Conservation (phyloP, 2,888 invertebrate genomes). For the Eupithecia subumbrata region DNA sequence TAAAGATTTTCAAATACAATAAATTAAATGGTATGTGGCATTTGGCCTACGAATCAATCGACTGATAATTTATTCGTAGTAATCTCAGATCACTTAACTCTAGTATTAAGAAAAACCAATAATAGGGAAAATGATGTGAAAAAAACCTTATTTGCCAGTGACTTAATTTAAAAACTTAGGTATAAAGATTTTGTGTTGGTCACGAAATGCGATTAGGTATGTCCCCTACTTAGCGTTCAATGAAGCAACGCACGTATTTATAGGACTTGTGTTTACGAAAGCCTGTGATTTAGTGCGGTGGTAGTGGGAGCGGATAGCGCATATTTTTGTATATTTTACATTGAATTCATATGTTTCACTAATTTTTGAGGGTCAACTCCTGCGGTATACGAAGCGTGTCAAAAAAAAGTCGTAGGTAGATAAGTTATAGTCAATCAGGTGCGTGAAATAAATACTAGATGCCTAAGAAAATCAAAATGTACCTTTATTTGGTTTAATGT, state of each 20-base stretch:
- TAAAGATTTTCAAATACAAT: not conserved
- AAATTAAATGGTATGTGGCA: too few relatives aligned
- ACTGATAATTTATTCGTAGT: too few relatives aligned
- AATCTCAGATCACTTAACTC: too few relatives aligned
- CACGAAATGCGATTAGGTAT: constrained; percentile 40
- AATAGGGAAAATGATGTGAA: not conserved
- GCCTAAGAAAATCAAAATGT: too few relatives aligned
- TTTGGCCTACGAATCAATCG: too few relatives aligned
- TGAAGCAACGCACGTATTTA: constrained; percentile 43
- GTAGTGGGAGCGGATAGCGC: constrained; percentile 18
- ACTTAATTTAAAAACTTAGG: constrained; percentile 29
- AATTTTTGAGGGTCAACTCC: not conserved
- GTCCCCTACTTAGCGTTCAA: constrained; percentile 42
- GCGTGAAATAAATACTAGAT: too few relatives aligned
- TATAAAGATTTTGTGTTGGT: constrained; percentile 38
- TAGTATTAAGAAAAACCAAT: not conserved
- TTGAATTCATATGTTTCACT: not conserved
- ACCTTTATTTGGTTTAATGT: too few relatives aligned
- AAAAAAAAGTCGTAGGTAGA: too few relatives aligned
- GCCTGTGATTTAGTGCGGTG: constrained; percentile 16
- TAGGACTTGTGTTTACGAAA: constrained; percentile 38
- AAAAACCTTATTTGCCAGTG: constrained; percentile 1
- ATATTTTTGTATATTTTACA: not conserved
- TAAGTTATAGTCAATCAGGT: too few relatives aligned
- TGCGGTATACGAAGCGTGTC: too few relatives aligned